phyloP scores from a whole-genome alignment of 2,797 vertebrate species.

The Muraenolepis orangiensis region DNA sequence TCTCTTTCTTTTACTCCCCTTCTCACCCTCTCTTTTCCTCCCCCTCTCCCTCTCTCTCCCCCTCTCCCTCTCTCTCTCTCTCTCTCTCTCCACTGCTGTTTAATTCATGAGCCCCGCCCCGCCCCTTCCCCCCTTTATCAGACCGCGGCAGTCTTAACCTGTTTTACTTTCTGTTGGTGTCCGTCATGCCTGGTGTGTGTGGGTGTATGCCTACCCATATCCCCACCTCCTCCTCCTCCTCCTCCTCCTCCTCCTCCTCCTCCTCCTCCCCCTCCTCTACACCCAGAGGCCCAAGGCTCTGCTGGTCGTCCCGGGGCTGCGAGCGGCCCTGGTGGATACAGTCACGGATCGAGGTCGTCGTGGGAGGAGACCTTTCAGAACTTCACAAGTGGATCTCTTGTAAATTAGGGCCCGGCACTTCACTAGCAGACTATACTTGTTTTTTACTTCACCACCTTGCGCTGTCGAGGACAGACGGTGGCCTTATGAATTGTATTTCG shows the following conservation, averaged over 20 bases:
- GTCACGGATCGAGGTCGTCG: conserved; percentile 53
- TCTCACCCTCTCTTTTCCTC: too few species aligned
- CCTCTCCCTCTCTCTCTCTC: conserved; percentile 29
- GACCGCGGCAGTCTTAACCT: conserved; percentile 71
- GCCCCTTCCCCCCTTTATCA: conserved; percentile 55
- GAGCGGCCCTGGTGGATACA: conserved; percentile 51
- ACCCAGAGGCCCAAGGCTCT: conserved; percentile 49
- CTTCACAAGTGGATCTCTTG: conserved; percentile 61
- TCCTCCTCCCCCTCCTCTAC: background rate
- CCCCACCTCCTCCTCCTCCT: background rate
- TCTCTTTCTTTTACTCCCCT: conserved; percentile 54
- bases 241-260: too few species aligned
- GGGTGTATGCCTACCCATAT: conserved; percentile 55
- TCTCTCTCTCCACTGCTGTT: conserved; percentile 58
- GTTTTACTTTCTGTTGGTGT: conserved; percentile 72
- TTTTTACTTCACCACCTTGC: conserved; percentile 19
- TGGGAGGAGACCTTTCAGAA: conserved; percentile 57
- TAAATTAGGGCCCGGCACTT: conserved; percentile 72
- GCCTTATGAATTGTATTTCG: conserved; percentile 33
- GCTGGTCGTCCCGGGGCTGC: conserved; percentile 56
- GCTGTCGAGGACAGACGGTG: conserved; percentile 46
- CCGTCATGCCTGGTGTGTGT: conserved; percentile 57
- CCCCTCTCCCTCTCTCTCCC: too few species aligned
- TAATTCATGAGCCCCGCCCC: conserved; percentile 72
- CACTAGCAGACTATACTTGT: conserved; percentile 54